Evolutionary conservation across 2,888 invertebrate species (phyloP).

Genomic region (Eristalis arbustorum): DNA sequence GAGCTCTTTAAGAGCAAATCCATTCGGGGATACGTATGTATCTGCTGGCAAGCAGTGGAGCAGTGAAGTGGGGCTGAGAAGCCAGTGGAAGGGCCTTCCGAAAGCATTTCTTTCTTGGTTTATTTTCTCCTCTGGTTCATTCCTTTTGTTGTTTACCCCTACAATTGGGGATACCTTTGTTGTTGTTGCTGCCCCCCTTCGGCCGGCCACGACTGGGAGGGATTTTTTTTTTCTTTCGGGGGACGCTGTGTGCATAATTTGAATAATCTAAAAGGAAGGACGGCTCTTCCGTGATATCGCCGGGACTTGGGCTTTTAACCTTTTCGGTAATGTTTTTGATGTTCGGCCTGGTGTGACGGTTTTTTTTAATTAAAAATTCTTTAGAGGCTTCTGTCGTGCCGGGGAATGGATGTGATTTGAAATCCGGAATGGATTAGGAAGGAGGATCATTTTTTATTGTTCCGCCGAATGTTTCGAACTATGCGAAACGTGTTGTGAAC

Average conservation of each 20-base stretch:
- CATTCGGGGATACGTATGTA: not conserved
- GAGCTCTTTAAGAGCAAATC: not conserved
- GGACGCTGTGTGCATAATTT: not conserved
- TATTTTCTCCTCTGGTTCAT: not conserved
- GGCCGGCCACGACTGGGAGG: not conserved
- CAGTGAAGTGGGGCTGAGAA: not conserved
- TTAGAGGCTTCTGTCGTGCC: not conserved
- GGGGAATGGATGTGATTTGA: not conserved
- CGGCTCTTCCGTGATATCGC: not conserved
- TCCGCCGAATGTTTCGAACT: not conserved
- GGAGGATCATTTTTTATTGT: not conserved
- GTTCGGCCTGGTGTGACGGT: not conserved
- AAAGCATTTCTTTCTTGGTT: not conserved
- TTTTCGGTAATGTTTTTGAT: not conserved
- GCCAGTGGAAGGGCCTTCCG: not conserved
- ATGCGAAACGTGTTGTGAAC: not conserved
- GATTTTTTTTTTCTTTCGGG: not conserved
- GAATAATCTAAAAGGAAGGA: not conserved
- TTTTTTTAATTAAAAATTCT: conserved; percentile 31
- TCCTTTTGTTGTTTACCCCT: not conserved
- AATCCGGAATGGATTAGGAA: not conserved
- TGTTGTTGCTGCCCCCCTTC: not conserved
- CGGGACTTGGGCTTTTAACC: conserved; percentile 22
- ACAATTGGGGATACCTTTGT: not conserved
- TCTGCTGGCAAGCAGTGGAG: not conserved